Evolutionary conservation across 2,113 vertebrate genomes (phyloP).

Genomic region (Vireo altiloquus): DNA sequence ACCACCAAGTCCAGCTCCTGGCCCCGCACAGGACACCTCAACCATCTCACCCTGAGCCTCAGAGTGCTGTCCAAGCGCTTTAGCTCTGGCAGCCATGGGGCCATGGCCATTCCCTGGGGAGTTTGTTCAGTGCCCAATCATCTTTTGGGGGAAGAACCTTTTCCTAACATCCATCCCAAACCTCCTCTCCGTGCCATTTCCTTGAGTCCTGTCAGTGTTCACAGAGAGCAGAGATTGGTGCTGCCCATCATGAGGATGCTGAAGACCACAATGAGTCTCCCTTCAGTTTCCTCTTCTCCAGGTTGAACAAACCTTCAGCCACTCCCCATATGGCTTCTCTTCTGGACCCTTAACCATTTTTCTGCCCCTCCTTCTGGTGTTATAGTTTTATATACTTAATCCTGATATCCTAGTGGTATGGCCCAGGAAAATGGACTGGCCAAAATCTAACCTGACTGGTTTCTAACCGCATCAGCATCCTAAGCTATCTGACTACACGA

Average conservation of each 20-base stretch:
- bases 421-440: not conserved
- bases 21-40: not conserved
- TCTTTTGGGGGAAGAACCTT: not conserved
- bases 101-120: not conserved
- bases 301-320: not conserved
- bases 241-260: not conserved
- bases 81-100: not conserved
- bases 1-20: not conserved
- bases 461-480: not conserved
- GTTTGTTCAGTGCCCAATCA: not conserved
- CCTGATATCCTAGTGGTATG: not conserved
- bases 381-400: not conserved
- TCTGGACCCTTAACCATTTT: not conserved
- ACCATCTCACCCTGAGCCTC: too few species aligned
- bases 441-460: not conserved
- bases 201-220: not conserved
- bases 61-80: not conserved
- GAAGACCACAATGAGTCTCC: accelerated
- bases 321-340: not conserved
- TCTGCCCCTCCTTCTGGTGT: not conserved
- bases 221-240: not conserved
- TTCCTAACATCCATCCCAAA: not conserved
- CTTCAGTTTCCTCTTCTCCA: not conserved
- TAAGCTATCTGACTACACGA: not conserved
- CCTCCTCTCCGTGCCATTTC: not conserved